These are phyloP conservation scores for Suricata suricatta DNA, from an alignment of 2,113 vertebrate genomes.

Conservation along the genomic window DNA sequence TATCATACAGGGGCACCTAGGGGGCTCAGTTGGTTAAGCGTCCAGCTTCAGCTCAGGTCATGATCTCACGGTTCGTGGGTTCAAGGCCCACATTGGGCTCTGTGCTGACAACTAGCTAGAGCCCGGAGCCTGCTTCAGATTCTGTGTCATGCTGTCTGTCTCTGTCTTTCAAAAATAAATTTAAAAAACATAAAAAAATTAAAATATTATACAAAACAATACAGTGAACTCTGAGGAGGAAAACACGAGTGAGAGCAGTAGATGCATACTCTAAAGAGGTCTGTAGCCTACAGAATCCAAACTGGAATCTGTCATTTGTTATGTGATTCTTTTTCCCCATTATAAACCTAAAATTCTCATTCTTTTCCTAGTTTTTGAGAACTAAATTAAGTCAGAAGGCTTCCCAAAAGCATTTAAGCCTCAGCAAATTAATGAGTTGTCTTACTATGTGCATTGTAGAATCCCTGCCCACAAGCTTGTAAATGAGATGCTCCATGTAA, in stretches of 20 bases:
- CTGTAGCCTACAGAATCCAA: not conserved
- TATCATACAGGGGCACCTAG: too few relatives aligned
- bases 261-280: not conserved
- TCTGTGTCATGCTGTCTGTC: too few relatives aligned
- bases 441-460: not conserved
- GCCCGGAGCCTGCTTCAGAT: too few relatives aligned
- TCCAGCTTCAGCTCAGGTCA: too few relatives aligned
- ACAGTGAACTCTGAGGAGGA: not conserved
- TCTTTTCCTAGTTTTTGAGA: conserved; percentile 3
- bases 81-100: too few relatives aligned
- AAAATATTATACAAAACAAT: too few relatives aligned
- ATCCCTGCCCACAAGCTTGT: not conserved
- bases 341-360: not conserved
- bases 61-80: too few relatives aligned
- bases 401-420: not conserved
- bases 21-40: too few relatives aligned
- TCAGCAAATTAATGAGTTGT: not conserved
- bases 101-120: too few relatives aligned
- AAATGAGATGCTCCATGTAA: too few relatives aligned
- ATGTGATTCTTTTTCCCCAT: not conserved
- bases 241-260: not conserved
- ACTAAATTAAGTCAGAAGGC: not conserved
- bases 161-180: too few relatives aligned
- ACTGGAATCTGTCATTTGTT: not conserved
- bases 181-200: too few relatives aligned